phyloP scores from a whole-genome alignment of 2,888 invertebrate species.

The Patella ulyssiponensis region DNA sequence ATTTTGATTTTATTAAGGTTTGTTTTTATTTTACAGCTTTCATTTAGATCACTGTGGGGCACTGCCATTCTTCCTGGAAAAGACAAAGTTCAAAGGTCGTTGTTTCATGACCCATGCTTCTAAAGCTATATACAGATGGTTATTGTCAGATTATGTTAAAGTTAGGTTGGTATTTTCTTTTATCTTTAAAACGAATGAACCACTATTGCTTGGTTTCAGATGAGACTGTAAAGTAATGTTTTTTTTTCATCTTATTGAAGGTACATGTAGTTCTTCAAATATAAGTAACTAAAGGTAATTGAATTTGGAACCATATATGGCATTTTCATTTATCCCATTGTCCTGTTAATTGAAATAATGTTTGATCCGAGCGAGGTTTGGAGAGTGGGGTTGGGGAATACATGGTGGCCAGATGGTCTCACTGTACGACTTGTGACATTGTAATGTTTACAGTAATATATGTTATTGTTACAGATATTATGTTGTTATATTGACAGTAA shows the following conservation, averaged over 20 bases:
- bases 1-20: not conserved
- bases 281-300: too few species aligned
- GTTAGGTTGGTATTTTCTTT: conserved; percentile 79
- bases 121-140: conserved; percentile 98
- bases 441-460: not conserved
- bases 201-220: not conserved
- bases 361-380: too few species aligned
- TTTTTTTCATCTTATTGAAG: too few species aligned
- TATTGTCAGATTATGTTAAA: conserved; percentile 98
- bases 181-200: not conserved
- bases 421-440: not conserved
- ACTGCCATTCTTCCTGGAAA: conserved; percentile 96
- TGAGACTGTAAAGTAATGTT: not conserved
- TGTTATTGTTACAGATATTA: not conserved
- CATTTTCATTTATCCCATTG: too few species aligned
- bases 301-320: too few species aligned
- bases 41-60: conserved; percentile 99
- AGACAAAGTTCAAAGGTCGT: conserved; percentile 96
- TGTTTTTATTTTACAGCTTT: conserved; percentile 79
- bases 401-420: too few species aligned
- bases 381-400: too few species aligned
- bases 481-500: not conserved
- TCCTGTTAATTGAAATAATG: too few species aligned
- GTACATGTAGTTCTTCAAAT: too few species aligned
- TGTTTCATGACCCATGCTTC: conserved; percentile 99